Base-by-base conservation (phyloP, 2,888 invertebrate species). In the Drosophila dives region DNA sequence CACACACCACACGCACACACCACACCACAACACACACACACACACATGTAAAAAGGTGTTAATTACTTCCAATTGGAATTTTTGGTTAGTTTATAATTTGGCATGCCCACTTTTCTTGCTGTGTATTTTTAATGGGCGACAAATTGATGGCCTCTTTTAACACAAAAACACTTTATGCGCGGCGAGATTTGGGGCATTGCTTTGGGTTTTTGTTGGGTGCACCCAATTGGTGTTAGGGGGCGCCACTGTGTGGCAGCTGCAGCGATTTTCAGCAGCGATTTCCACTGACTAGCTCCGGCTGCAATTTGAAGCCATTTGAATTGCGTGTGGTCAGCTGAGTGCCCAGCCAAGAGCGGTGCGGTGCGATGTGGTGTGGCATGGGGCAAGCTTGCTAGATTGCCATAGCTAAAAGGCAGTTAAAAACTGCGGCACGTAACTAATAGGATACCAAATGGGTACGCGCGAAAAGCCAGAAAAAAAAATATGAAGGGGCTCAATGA, bases 31-130 rank as follows among this genome's bases (percentile, higher is more conserved):
- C 45, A n/a, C n/a, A 23, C 23, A 12, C 54, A 38, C 61, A 51
- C 55, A 32, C 60, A 48, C 58, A 50, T 58, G 49, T 29, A 45
- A 50, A 67, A 72, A 80, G 75, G 84, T 81, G 84, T 86, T 84
- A 84, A 86, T 84, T 86, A 84, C 82, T 77, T 80, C 62, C 75
- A 83, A 84, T 86, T 81, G 75, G 84, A 86, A 86, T 86, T 84
- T 86, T 79, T 59, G 77, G 64, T 83, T 80, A 73, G 78, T 81
- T 84, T 86, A 73, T 75, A 81, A 81, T 80, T 71, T 83, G 75
- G 45, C 75, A 64, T 55, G 67, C 63, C 59, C 72, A 65, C 62
- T 77, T 77, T 77, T 50, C 23, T 20, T 15, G 0, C 29, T 45
- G 23, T 23, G 45, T 45, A 26, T 62, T 75, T 72, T 77, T 54